These are phyloP conservation scores for Cremastinae sp. DNA, from an alignment of 2,888 invertebrate species.

Conservation along the genomic window DNA sequence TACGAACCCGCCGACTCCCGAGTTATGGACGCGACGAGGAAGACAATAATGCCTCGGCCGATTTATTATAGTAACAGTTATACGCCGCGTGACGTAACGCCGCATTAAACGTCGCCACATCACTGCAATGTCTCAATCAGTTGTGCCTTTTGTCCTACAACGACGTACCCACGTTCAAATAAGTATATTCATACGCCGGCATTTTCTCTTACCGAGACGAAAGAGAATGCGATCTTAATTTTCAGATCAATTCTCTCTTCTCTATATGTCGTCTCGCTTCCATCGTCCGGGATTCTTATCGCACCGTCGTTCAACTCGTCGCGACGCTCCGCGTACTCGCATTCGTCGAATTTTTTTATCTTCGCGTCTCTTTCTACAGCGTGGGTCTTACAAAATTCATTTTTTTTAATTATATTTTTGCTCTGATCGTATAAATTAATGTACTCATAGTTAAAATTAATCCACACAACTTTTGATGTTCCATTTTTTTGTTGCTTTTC, in stretches of 20 bases:
- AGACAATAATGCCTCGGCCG: constrained; percentile 72
- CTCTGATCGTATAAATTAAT: too few relatives aligned
- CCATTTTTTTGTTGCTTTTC: too few relatives aligned
- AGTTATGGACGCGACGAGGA: constrained; percentile 64
- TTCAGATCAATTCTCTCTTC: constrained; percentile 21
- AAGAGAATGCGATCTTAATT: constrained; percentile 61
- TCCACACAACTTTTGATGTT: too few relatives aligned
- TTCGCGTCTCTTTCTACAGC: background rate
- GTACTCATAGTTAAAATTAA: too few relatives aligned
- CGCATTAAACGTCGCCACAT: constrained; percentile 66
- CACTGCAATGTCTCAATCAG: constrained; percentile 71
- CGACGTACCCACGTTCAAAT: background rate
- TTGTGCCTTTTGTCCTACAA: constrained; percentile 43
- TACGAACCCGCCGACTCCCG: constrained; percentile 46
- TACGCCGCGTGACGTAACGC: constrained; percentile 71
- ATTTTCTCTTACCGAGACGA: constrained; percentile 53
- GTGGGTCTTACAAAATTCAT: background rate
- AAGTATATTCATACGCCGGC: constrained; percentile 10
- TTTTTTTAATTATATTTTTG: too few relatives aligned
- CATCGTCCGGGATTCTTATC: too few relatives aligned
- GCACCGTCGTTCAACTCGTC: background rate
- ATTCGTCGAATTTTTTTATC: background rate
- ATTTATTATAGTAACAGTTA: constrained; percentile 74
- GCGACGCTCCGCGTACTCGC: background rate
- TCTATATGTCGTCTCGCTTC: constrained; percentile 1